A percentile compares a stretch with the other conserved stretches of the same genome.
Conservation (phyloP, 2,888 invertebrate species). For the Allophyes oxyacanthae region DNA sequence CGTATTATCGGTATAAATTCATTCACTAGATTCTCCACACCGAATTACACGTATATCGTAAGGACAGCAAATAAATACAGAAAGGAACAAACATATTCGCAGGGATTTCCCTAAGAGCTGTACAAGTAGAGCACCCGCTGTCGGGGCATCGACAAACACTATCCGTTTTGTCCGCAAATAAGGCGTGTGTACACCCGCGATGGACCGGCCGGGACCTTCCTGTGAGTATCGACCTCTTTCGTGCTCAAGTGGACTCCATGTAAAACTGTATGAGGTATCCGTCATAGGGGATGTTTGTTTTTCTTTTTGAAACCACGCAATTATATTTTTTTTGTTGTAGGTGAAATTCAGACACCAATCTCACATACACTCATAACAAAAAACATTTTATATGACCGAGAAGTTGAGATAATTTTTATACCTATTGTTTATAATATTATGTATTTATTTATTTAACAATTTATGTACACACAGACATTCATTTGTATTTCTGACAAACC, state of each 20-base stretch:
- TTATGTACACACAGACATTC: too few species aligned
- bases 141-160: constrained; percentile 26
- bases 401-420: too few species aligned
- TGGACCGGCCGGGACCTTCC: constrained; percentile 3
- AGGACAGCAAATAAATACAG: not conserved
- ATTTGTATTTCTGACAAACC: too few species aligned
- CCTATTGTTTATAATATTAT: too few species aligned
- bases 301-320: too few species aligned
- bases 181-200: constrained; percentile 20
- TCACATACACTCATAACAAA: too few species aligned
- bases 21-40: too few species aligned
- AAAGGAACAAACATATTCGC: not conserved
- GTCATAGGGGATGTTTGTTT: not conserved
- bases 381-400: too few species aligned
- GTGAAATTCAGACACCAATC: too few species aligned
- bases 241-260: constrained; percentile 7
- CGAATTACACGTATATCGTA: not conserved
- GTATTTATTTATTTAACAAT: too few species aligned
- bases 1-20: too few species aligned
- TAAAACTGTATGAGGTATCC: not conserved
- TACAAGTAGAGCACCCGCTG: constrained; percentile 6
- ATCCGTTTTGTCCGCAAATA: constrained; percentile 38
- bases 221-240: constrained; percentile 17
- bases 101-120: constrained; percentile 11
- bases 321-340: too few species aligned